Evolutionary conservation across 2,888 invertebrate genomes (phyloP).

Genomic region (Agonopterix arenella): DNA sequence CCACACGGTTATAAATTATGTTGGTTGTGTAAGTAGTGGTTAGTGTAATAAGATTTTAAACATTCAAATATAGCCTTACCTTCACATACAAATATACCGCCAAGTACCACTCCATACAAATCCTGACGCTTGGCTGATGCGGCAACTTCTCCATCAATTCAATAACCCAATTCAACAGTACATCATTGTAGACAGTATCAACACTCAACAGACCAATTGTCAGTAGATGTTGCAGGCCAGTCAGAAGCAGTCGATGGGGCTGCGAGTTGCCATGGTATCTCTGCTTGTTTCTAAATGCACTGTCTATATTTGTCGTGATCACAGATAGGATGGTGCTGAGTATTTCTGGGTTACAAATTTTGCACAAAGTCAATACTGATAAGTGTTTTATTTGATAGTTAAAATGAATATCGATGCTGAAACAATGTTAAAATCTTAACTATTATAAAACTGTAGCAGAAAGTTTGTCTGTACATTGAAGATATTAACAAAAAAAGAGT

Average conservation of each 20-base stretch:
- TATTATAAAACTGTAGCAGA: neutral
- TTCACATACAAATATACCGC: constrained; percentile 42
- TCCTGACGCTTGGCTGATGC: constrained; percentile 55
- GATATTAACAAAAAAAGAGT: too few relatives aligned
- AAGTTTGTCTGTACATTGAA: too few relatives aligned
- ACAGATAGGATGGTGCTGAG: constrained; percentile 31
- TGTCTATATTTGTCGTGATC: constrained; percentile 43
- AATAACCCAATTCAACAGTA: constrained; percentile 41
- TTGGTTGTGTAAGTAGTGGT: too few relatives aligned
- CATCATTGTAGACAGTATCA: constrained; percentile 19
- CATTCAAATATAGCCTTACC: constrained; percentile 27
- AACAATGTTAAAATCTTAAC: constrained; percentile 18
- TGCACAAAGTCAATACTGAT: constrained; percentile 34
- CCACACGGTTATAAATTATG: too few relatives aligned
- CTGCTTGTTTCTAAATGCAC: constrained; percentile 46
- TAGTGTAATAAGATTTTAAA: too few relatives aligned
- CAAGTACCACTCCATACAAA: constrained; percentile 60
- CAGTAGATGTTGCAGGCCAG: constrained; percentile 47
- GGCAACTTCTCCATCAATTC: constrained; percentile 48
- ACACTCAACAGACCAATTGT: constrained; percentile 33
- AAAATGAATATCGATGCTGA: constrained; percentile 41
- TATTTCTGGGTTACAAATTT: constrained; percentile 31
- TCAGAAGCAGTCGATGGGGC: constrained; percentile 46
- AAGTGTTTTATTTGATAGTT: constrained; percentile 48
- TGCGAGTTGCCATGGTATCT: constrained; percentile 63